phyloP scores from a whole-genome alignment of 1,140 invertebrate genomes.

The Chironomus striatipennis region DNA sequence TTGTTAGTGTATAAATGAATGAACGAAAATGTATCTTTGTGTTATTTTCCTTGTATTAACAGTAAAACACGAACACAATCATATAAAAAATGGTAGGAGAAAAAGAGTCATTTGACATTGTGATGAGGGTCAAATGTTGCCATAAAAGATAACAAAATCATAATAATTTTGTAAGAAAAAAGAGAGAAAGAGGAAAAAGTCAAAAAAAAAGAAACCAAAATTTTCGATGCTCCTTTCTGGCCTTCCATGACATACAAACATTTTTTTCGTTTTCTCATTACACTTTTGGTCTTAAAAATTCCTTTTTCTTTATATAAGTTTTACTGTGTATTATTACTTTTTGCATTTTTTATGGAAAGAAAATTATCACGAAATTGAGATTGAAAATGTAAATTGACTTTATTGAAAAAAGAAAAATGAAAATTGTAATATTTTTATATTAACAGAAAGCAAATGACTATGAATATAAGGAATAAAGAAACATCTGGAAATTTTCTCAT shows the following conservation, averaged over 20 bases:
- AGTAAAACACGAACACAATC: neutral
- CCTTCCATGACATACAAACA: no score
- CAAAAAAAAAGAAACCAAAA: neutral
- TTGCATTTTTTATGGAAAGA: neutral
- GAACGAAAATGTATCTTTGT: neutral
- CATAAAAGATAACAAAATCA: slow-evolving; percentile 23
- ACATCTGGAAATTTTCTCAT: no score
- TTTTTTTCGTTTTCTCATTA: no score
- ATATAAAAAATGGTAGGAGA: neutral
- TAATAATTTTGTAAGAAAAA: slow-evolving; percentile 16
- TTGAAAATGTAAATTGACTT: slow-evolving; percentile 11
- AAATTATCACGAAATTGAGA: neutral
- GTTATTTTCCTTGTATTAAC: no score
- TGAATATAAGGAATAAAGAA: no score
- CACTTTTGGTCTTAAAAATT: no score
- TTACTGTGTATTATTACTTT: no score
- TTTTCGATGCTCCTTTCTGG: no score
- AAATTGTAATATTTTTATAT: no score
- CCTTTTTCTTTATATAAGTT: no score
- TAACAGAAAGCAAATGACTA: no score
- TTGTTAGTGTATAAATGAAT: neutral
- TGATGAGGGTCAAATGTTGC: slow-evolving; percentile 22
- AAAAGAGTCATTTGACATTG: slow-evolving; percentile 17
- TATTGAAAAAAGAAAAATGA: neutral
- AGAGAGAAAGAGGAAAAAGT: neutral